Evolutionary conservation across 2,888 invertebrate species (phyloP).

Genomic region (Eupithecia pulchellata): DNA sequence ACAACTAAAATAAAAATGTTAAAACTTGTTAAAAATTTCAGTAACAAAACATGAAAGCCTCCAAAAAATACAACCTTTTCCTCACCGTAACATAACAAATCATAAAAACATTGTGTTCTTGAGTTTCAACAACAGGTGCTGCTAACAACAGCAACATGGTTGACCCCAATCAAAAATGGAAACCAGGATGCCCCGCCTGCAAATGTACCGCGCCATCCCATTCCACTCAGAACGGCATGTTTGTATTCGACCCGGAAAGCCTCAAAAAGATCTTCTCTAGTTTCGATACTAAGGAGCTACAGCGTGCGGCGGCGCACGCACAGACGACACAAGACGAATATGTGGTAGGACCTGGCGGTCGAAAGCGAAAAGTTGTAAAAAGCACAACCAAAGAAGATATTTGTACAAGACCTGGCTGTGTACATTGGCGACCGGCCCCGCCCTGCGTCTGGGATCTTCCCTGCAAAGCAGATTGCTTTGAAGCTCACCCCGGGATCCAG

Average conservation of each 20-base stretch:
- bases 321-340: conserved; percentile 42
- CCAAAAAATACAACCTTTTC: not conserved
- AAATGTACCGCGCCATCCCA: conserved; percentile 36
- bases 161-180: not conserved
- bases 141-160: not conserved
- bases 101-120: not conserved
- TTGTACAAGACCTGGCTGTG: conserved; percentile 70
- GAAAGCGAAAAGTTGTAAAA: conserved; percentile 50
- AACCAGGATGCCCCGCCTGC: conserved; percentile 49
- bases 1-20: not conserved
- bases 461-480: conserved; percentile 78
- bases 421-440: conserved; percentile 75
- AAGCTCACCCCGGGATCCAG: conserved; percentile 63
- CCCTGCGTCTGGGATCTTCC: conserved; percentile 76
- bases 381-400: conserved; percentile 58
- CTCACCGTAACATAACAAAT: not conserved
- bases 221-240: conserved; percentile 50
- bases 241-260: conserved; percentile 64
- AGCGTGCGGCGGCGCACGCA: not conserved
- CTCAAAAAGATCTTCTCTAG: conserved; percentile 58
- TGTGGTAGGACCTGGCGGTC: conserved; percentile 57
- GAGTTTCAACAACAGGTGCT: not conserved
- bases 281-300: conserved; percentile 61
- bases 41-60: not conserved
- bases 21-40: not conserved